Evolutionary conservation across 2,113 vertebrate species (phyloP).

Genomic region (Nesogale talazaci): DNA sequence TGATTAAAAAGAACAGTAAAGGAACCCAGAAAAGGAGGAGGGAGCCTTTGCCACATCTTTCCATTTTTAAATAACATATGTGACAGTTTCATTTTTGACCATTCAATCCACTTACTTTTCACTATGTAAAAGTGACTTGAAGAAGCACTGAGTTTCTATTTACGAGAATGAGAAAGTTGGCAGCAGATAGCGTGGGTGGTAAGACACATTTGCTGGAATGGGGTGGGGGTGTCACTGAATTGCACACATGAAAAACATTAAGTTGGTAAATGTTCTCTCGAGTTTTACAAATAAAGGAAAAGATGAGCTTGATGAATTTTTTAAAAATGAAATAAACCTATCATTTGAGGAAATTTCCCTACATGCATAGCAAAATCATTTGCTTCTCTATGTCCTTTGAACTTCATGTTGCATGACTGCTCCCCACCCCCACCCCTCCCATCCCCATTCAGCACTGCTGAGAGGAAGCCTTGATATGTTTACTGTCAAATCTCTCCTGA

Average conservation of each 20-base stretch:
- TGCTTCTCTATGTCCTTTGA: accelerated
- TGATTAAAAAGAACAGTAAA: neutral
- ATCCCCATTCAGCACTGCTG: accelerated
- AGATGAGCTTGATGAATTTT: neutral
- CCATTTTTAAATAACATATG: neutral
- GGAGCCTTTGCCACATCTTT: neutral
- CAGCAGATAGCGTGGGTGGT: neutral
- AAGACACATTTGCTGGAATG: neutral
- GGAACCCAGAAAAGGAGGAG: neutral
- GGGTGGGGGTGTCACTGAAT: neutral
- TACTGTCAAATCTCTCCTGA: no score
- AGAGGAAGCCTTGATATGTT: accelerated
- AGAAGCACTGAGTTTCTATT: neutral
- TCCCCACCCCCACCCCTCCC: no score
- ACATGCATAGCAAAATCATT: accelerated
- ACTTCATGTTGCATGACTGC: accelerated
- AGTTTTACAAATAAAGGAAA: neutral
- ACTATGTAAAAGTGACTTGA: neutral
- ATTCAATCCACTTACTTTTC: neutral
- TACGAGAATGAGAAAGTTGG: neutral
- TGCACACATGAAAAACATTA: neutral
- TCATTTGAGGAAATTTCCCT: neutral
- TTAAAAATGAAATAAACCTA: neutral
- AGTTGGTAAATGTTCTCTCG: neutral
- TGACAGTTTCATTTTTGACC: neutral